These are phyloP conservation scores for Caenorhabditis parvicauda DNA, from an alignment of 2,888 invertebrate species.

Conservation along the genomic window DNA sequence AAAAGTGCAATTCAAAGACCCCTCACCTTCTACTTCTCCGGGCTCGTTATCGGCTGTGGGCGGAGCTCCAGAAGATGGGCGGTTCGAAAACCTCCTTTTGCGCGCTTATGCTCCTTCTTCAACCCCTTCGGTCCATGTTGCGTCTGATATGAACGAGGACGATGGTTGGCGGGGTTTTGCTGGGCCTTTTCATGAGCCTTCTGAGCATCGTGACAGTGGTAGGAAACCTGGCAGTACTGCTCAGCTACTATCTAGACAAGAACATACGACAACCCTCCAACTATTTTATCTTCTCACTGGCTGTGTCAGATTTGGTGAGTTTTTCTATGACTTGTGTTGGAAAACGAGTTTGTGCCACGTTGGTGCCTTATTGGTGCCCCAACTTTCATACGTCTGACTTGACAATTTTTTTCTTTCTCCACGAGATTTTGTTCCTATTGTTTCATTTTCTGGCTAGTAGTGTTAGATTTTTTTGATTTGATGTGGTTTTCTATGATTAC, in stretches of 20 bases:
- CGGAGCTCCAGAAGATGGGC: background rate
- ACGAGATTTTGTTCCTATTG: no score
- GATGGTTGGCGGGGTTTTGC: conserved; percentile 26
- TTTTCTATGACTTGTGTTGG: no score
- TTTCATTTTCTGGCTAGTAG: no score
- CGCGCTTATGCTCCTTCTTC: background rate
- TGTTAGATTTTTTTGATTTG: no score
- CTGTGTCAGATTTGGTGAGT: conserved; percentile 74
- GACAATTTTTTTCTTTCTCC: no score
- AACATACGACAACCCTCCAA: conserved; percentile 87
- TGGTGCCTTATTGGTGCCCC: no score
- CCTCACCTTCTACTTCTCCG: conserved; percentile 1
- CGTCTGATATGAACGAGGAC: conserved; percentile 8
- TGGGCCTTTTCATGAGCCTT: conserved; percentile 37
- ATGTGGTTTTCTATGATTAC: no score
- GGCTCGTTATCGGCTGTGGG: background rate
- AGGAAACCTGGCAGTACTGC: conserved; percentile 79
- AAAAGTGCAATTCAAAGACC: background rate
- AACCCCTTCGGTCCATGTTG: background rate
- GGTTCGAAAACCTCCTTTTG: background rate
- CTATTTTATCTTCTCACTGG: conserved; percentile 97
- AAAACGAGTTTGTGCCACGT: no score
- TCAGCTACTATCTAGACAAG: conserved; percentile 62
- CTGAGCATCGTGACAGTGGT: conserved; percentile 58
- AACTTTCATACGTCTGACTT: no score